Evolutionary conservation across 2,113 vertebrate genomes (phyloP), one percentile per base, ranked within the genome.

Genomic region (Lanius ludovicianus): DNA sequence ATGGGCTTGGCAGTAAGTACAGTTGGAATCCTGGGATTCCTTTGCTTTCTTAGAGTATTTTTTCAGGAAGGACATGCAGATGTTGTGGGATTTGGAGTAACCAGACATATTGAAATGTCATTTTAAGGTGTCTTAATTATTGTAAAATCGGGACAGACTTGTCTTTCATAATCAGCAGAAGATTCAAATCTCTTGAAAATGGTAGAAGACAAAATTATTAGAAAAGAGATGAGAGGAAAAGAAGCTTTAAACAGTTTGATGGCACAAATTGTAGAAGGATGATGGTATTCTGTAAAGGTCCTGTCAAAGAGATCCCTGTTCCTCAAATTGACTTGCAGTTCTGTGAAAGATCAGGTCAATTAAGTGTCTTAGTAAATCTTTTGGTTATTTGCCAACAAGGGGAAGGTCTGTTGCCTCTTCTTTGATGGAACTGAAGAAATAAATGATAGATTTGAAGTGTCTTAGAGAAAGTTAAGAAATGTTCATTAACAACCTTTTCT

Each of bases 1-100:
- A 98, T 99, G 97, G 99, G 99, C 16, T 97, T 99, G 82, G 99
- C 99, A 85, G 99, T 99, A 98, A 98, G 99, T 98, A 53, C 56
- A 57, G 10, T 23, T 82, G 87, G 84, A 44, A 62, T 75, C 77
- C 42, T 67, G 13, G 47, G 7, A 39, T 82, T 96, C 46, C 88
- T 80, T 86, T 33, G 46, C 19, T 59, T 75, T 70, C 22, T 79
- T n/a, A 11, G 4, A 11, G 42, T 76, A 4, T 42, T 60, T 28
- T 94, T 57, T 41, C 14, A 19, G 50, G 31, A 33, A 73, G 60
- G 60, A 39, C 2, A 0, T 35, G 24, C 5, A 27, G 42, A 10
- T 46, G 16, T 22, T 33, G 33, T 79, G 63, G 50, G 63, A 42
- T 73, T 85, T 3, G 5, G 44, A 60, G 23, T 44, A 27, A 62